Base-by-base conservation (phyloP, 64 coral and sea anemone species). In the Cladopsammia gracilis region DNA sequence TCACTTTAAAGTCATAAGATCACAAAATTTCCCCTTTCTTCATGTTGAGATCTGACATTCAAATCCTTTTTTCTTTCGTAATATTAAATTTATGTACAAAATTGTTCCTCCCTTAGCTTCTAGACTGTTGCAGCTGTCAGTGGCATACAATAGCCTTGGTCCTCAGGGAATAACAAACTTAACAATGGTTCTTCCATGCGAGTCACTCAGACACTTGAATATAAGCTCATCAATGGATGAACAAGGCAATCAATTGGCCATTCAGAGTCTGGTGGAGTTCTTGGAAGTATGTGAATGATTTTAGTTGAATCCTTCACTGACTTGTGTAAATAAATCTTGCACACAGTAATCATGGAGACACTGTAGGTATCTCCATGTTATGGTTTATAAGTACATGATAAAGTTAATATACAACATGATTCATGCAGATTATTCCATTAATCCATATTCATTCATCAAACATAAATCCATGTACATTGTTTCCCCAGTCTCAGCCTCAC, bases 131-230 rank as follows among this genome's bases (percentile, higher is more conserved):
- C 64, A 85, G 10, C 22, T 96, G 20, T 90, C 70, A 11, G 48
- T 96, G 15, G 80, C 95, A 19, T 75, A 90, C 71, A 96, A 96
- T 90, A 56, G 34, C 13, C 81, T 96, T 25, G 87, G 90, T 12
- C 43, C 91, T 60, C 70, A 62, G 51, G 95, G 95, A 64, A 85
- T 73, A 58, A 24, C 61, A 73, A 66, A 86, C 46, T 79, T 90
- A 7, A 48, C 79, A 0, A 61, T 9, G 18, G 75, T 72, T 20
- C 75, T 96, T 62, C 88, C 93, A 56, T 71, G 45, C 50, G 49
- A 75, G 9, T 65, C 83, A 6, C 18, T 90, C 52, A 47, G 22
- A 77, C 83, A 90, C 51, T 68, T 97, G 20, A 70, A 93, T 26
- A 42, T 90, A 19, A 47, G 10, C 4, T 89, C 93, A 42, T 89